Evolutionary conservation across 2,797 vertebrate genomes (phyloP), one percentile per base, ranked within the genome.

Genomic region (Aulostomus chinensis): DNA sequence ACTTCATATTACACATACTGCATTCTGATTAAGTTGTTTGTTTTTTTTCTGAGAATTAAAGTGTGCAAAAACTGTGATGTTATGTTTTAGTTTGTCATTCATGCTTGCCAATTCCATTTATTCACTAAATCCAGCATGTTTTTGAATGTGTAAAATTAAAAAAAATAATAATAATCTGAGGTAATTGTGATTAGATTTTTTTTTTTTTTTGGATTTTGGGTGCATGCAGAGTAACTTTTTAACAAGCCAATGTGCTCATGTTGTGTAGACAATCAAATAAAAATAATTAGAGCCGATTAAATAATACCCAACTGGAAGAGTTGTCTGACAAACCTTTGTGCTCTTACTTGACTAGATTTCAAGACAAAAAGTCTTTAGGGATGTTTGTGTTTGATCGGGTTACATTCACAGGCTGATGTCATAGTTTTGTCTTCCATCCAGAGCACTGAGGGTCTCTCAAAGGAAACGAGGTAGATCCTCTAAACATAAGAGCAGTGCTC

Each of bases 21-120:
- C 89, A 89, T 90, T 76, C 88, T 90, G 71, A 86, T 83, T 88
- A 83, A 66, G 76, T 90, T 83, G 91, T 92, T 90, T 76, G 86
- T 76, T 89, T 88, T 90, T 88, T 53, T 90, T 83, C 86, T 93
- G 78, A 92, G 85, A 87, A 94, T 93, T 88, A 88, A 90, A 90
- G 79, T 72, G 75, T 86, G 81, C 63, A 64, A 77, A 84, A 73
- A 64, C 53, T 70, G 25, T 69, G 72, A 58, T 50, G 61, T 69
- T 73, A 58, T 50, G 61, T 73, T 85, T 70, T 74, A 78, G 77
- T 88, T 77, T 86, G 75, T 85, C 65, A 76, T 84, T 69, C 70
- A 77, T 83, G 81, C 77, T 76, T 84, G 76, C 77, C 32, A 20
- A 39, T 69, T 72, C 76, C 42, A 77, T 83, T 75, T 53, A 74